Evolutionary conservation across 2,797 vertebrate species (phyloP), one percentile per base, ranked within the genome.

Genomic region (Lateolabrax maculatus): DNA sequence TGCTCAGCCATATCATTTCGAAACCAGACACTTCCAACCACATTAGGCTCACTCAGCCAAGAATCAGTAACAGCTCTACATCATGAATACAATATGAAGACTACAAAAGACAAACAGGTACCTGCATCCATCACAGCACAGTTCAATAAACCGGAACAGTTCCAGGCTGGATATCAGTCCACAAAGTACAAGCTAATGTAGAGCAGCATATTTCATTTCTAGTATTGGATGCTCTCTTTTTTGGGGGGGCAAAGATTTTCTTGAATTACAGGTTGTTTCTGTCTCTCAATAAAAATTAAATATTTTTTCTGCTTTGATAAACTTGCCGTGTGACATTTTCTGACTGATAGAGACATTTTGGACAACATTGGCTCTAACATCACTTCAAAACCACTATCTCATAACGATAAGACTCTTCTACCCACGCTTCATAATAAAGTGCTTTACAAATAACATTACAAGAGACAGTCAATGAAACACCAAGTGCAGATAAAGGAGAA

Each of bases 11-110:
- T 80, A 73, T 80, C 11, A 63, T 71, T 39, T 21, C 63, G 56
- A 77, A 62, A 76, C 25, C 65, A 69, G 69, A 72, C 68, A 62
- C 61, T 71, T 68, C 69, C 34, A 49, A 56, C 44, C 15, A 44
- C 51, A 69, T 62, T 36, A 16, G 60, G 18, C 25, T 29, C 55
- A 49, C 34, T 56, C 5, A 73, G 31, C 23, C 52, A 43, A 64
- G 62, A 75, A 53, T 48, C 60, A 37, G 57, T 43, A 70, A 25
- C 53, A 41, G 49, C 73, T 69, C 51, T 5, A 25, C 21, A 71
- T 56, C 43, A 48, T 57, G 49, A 79, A 69, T 67, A 73, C 60
- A 76, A 76, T 51, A 70, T 27, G 34, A 74, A 44, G 21, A 34
- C 25, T 12, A 25, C 46, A 72, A 48, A 71, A 53, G 25, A 66